Evolutionary conservation across 2,113 vertebrate species (phyloP).

Genomic region (Antechinus flavipes): DNA sequence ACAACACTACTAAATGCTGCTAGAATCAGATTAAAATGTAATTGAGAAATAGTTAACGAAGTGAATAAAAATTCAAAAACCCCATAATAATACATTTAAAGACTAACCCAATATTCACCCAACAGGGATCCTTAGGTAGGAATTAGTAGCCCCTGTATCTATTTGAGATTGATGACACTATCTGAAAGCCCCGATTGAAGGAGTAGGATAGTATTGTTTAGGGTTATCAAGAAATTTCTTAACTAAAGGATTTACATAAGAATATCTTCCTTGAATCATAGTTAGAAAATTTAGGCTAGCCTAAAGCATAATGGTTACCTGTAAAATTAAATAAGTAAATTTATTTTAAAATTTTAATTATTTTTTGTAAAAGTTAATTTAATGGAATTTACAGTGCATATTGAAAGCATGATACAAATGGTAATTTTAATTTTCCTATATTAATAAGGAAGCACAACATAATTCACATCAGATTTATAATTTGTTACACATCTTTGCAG

Average conservation of each 20-base stretch:
- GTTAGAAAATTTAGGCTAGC: background rate
- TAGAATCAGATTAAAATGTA: background rate
- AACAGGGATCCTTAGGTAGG: background rate
- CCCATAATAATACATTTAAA: background rate
- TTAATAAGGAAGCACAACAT: too few relatives aligned
- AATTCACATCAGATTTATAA: too few relatives aligned
- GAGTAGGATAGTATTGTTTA: background rate
- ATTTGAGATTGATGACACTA: background rate
- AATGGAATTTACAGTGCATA: too few relatives aligned
- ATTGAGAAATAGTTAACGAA: background rate
- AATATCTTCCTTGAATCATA: background rate
- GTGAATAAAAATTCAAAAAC: background rate
- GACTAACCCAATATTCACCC: background rate
- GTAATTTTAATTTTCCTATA: too few relatives aligned
- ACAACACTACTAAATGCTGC: background rate
- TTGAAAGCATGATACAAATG: too few relatives aligned
- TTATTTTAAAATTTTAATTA: too few relatives aligned
- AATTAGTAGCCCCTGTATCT: background rate
- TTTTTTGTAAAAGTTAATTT: too few relatives aligned
- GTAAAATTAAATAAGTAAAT: background rate
- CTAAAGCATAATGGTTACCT: background rate
- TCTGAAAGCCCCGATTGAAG: background rate
- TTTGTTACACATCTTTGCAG: too few relatives aligned
- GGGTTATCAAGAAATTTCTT: background rate
- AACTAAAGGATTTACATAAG: background rate